Evolutionary conservation across 2,797 vertebrate genomes (phyloP).

Genomic region (Schizothorax lantsangensis): DNA sequence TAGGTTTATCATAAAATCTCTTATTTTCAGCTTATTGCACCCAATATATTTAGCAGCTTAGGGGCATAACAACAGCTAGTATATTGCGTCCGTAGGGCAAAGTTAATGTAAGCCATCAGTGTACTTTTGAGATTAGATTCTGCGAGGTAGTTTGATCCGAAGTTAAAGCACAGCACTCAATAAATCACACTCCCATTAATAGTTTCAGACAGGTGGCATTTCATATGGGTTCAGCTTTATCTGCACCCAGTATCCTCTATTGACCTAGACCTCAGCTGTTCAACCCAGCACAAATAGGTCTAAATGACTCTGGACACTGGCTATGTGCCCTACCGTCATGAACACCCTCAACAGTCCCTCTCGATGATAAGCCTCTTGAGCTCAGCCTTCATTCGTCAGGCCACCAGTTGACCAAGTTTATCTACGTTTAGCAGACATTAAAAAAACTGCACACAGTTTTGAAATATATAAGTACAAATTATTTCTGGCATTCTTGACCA

Average conservation of each 20-base stretch:
- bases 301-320: constrained; percentile 70
- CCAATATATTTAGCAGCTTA: constrained; percentile 22
- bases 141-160: constrained; percentile 53
- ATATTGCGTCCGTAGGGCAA: not conserved
- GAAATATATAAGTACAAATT: constrained; percentile 34
- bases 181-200: constrained; percentile 72
- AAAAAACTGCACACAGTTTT: constrained; percentile 60
- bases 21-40: constrained; percentile 29
- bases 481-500: not conserved
- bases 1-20: not conserved
- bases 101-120: constrained; percentile 13
- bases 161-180: constrained; percentile 68
- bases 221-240: constrained; percentile 68
- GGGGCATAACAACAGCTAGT: not conserved
- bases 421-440: constrained; percentile 62
- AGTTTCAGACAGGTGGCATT: constrained; percentile 65
- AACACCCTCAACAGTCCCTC: constrained; percentile 71
- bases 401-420: constrained; percentile 67
- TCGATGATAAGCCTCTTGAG: constrained; percentile 65
- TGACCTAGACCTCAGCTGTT: constrained; percentile 68
- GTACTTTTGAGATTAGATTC: constrained; percentile 51
- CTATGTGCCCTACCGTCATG: constrained; percentile 66
- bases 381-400: constrained; percentile 68
- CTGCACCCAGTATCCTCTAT: constrained; percentile 64
- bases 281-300: constrained; percentile 68